Evolutionary conservation across 2,888 invertebrate species (phyloP), one percentile per base, ranked within the genome.

Genomic region (Eupithecia centaureata): DNA sequence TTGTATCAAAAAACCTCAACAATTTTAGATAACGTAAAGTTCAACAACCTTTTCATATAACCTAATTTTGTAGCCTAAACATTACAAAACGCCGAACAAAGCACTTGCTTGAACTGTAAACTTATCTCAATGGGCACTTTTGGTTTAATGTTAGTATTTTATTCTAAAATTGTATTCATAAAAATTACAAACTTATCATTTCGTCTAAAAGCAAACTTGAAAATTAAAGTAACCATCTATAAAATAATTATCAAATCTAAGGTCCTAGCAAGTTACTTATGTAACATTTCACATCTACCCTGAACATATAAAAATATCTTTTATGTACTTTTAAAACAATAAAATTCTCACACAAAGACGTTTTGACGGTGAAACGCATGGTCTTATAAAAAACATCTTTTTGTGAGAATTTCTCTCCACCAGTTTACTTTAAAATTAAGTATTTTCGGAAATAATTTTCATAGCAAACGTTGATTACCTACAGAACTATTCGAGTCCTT

Each of bases 101-200:
- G 90, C 90, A 87, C 89, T 91, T 87, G 91, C 84, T 85, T 84
- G 75, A 84, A 86, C 88, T 89, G 89, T 90, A 90, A 92, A 92
- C 92, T 93, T 92, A 93, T 92, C 87, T 92, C 92, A 93, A 93
- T 92, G 93, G 94, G 94, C 94, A 94, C 94, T 94, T 94, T 93
- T 92, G 94, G 94, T 94, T 93, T 92, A 89, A 89, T 89, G 90
- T 92, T 92, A 92, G 89, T 92, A 89, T 90, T 91, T 89, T 47
- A 91, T 82, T 89, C 90, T 91, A 90, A 88, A 90, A 90, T 89
- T 86, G 82, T 91, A 91, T 83, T 88, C 88, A 89, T 91, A 86
- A 91, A 90, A 90, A 90, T 89, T 90, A 91, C 87, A 91, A 92
- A 91, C 91, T 89, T 89, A 91, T 89, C 82, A 81, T 86, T 87